Evolutionary conservation across 1,140 invertebrate genomes (phyloP), one percentile per base, ranked within the genome.

Genomic region (Hyles vespertilio): DNA sequence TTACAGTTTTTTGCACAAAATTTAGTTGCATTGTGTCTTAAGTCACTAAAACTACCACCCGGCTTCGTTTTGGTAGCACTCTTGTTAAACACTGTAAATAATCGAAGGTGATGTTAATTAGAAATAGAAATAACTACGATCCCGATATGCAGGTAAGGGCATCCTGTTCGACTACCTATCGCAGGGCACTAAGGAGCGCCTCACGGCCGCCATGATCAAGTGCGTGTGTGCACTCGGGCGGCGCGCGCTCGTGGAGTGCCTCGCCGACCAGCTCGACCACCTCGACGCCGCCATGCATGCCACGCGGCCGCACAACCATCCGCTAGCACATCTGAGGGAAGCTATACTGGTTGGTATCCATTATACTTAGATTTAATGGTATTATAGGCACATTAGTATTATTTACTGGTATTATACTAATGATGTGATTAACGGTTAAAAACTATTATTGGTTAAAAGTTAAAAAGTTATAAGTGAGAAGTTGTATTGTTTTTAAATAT

Each of bases 161-260:
- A 87, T 89, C 33, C 73, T 89, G 11, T 83, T 87, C 61, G 88
- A 89, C 50, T 89, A 89, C 59, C 52, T 89, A 36, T 81, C 86
- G 2, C 83, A 90, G 69, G 81, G 88, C 45, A 81, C 81, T 0
- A 78, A 84, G 57, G 86, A 89, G 52, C 77, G 87, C 4, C 58
- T 90, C 32, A 87, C 85, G 0, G 79, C 83, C 44, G 84, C 81
- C 0, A 84, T 90, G 80, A 80, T 90, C n/a, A 76, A 78, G 5
- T 90, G 89, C 56, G 73, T 89, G n/a, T 71, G 74, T 55, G 84
- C 89, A 10, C 54, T 90, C 9, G 89, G 89, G 5, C 61, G 87
- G 5, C 61, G 72, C 10, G 84, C 87, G 56, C 60, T 90, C 1
- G 65, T 81, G 3, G 74, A 81, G 32, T 87, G 89, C 33, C 59